These are phyloP conservation scores for Parnassius smintheus DNA, from an alignment of 2,888 invertebrate genomes.

Conservation along the genomic window DNA sequence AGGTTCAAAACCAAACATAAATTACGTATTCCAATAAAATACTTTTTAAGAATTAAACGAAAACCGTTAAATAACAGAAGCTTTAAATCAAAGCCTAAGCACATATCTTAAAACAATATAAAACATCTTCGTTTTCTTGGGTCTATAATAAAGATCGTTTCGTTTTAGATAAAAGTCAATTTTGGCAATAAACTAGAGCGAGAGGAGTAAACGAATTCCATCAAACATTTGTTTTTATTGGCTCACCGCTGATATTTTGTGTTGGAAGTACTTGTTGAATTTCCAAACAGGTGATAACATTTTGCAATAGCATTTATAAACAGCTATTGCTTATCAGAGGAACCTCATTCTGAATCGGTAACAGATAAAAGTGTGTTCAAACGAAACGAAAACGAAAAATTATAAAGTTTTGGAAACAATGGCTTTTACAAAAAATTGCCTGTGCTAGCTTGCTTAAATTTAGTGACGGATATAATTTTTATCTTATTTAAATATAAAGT, in stretches of 20 bases:
- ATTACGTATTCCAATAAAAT: too few relatives aligned
- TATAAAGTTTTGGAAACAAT: too few relatives aligned
- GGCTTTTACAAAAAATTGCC: too few relatives aligned
- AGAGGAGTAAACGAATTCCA: conserved; percentile 33
- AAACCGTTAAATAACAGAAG: neutral
- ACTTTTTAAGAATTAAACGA: neutral
- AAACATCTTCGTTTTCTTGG: conserved; percentile 11
- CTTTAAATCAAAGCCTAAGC: conserved; percentile 15
- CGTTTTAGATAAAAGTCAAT: conserved; percentile 17
- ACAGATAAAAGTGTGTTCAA: neutral
- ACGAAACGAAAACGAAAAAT: too few relatives aligned
- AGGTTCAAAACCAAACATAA: too few relatives aligned
- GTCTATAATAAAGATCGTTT: conserved; percentile 19
- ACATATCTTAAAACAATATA: conserved; percentile 2
- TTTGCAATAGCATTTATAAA: neutral
- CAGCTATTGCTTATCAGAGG: too few relatives aligned
- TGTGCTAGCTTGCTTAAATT: too few relatives aligned
- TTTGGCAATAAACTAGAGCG: conserved; percentile 24
- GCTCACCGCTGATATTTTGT: conserved; percentile 27
- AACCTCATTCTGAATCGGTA: neutral
- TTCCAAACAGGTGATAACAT: conserved; percentile 8
- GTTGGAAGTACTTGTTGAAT: conserved; percentile 16
- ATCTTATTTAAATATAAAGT: too few relatives aligned
- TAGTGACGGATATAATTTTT: too few relatives aligned
- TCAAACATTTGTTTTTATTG: conserved; percentile 33